Conservation (phyloP, 2,113 vertebrate genomes). For the Fregata magnificens region DNA sequence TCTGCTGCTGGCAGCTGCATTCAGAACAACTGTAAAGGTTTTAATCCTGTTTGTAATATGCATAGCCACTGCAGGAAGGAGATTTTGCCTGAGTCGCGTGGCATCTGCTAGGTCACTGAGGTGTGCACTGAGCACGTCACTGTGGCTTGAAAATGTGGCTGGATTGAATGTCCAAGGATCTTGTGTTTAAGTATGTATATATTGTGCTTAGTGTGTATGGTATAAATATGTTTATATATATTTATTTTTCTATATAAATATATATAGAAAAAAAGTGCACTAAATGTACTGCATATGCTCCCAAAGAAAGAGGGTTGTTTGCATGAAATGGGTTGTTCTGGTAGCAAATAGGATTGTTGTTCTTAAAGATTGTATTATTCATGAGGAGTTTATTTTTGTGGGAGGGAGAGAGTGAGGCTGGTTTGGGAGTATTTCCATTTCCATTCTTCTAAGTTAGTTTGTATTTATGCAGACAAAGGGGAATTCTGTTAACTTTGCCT, state of each 20-base stretch:
- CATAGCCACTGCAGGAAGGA: background rate
- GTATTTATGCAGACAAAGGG: background rate
- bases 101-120: background rate
- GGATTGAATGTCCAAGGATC: background rate
- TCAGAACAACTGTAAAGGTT: background rate
- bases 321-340: background rate
- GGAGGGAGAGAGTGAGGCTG: background rate
- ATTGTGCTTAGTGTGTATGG: background rate
- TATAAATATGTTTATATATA: background rate
- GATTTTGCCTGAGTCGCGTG: too few relatives aligned
- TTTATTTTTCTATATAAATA: background rate
- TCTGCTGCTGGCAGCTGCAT: background rate
- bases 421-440: background rate
- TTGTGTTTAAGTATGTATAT: background rate
- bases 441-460: background rate
- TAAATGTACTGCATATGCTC: background rate
- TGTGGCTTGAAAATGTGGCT: background rate
- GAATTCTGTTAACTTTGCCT: background rate
- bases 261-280: background rate
- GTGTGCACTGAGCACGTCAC: background rate
- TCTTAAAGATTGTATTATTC: background rate
- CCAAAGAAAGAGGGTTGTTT: background rate
- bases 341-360: background rate
- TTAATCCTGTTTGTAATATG: background rate
- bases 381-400: background rate